Percentiles rank a stretch among this genome's conserved stretches.
Conservation (phyloP, 2,888 invertebrate species). For the Drosophila ezoana region DNA sequence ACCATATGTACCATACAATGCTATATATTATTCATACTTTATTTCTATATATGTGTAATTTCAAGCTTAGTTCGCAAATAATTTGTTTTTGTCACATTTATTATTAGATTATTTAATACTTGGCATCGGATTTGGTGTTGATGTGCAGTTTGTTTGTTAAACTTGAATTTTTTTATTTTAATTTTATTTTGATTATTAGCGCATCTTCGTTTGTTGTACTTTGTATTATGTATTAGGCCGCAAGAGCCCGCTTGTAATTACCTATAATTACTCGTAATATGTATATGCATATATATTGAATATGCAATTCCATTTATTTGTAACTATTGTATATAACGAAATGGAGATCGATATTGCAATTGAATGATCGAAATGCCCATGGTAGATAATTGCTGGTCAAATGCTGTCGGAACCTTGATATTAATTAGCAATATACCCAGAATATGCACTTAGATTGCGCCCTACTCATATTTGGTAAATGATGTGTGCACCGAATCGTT, state of each 20-base stretch:
- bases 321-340: constrained; percentile 54
- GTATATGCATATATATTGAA: constrained; percentile 31
- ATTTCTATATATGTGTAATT: constrained; percentile 45
- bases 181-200: constrained; percentile 3
- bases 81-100: constrained; percentile 52
- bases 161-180: constrained; percentile 37
- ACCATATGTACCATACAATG: constrained; percentile 47
- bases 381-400: constrained; percentile 32
- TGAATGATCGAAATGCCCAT: constrained; percentile 16
- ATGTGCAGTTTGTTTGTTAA: constrained; percentile 53
- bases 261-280: constrained; percentile 37
- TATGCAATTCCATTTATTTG: constrained; percentile 57
- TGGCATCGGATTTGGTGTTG: constrained; percentile 37
- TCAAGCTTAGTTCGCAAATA: constrained; percentile 40
- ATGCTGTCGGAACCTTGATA: constrained; percentile 63
- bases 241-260: constrained; percentile 58
- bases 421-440: constrained; percentile 65
- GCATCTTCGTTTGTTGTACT: constrained; percentile 48
- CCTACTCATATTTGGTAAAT: constrained; percentile 16
- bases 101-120: constrained; percentile 45
- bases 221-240: constrained; percentile 65
- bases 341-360: constrained; percentile 22
- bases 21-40: constrained; percentile 39
- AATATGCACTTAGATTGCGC: constrained; percentile 35
- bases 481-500: constrained; percentile 39